Evolutionary conservation across 37 sponge, comb jelly and placozoan genomes (phyloP).

Genomic region (Theonella swinhoei): DNA sequence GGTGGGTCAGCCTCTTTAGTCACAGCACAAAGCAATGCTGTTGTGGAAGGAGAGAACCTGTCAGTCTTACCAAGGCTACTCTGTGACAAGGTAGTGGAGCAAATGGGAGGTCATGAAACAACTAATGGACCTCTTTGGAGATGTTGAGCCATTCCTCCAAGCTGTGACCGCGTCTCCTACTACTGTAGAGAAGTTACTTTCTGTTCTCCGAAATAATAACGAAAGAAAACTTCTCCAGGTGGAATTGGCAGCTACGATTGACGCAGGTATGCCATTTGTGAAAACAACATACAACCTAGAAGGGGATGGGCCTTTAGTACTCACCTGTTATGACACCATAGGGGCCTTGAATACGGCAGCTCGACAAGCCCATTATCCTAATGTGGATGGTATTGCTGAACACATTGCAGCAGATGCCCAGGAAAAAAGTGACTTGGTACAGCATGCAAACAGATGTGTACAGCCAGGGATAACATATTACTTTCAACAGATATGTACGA

Average conservation of each 20-base stretch:
- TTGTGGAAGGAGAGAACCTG: constrained; percentile 12
- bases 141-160: constrained; percentile 11
- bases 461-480: constrained; percentile 15
- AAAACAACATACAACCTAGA: not conserved
- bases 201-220: not conserved
- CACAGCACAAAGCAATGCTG: constrained; percentile 4
- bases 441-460: constrained; percentile 9
- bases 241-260: not conserved
- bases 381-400: not conserved
- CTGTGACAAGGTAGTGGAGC: constrained; percentile 4
- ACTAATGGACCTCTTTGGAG: constrained; percentile 23
- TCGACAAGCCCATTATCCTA: not conserved
- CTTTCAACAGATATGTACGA: not conserved
- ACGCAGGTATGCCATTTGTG: constrained; percentile 2
- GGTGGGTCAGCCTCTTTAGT: constrained; percentile 14
- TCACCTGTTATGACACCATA: constrained; percentile 14
- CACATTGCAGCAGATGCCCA: not conserved
- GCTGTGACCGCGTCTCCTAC: not conserved
- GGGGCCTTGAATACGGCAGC: not conserved
- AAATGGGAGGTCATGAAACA: constrained; percentile 7
- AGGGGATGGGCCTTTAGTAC: constrained; percentile 3
- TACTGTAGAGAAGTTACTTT: constrained; percentile 21
- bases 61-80: not conserved
- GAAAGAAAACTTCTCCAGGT: not conserved
- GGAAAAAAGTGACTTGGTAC: not conserved